Conservation (phyloP, 2,888 invertebrate species). For the Agrypnus murinus region DNA sequence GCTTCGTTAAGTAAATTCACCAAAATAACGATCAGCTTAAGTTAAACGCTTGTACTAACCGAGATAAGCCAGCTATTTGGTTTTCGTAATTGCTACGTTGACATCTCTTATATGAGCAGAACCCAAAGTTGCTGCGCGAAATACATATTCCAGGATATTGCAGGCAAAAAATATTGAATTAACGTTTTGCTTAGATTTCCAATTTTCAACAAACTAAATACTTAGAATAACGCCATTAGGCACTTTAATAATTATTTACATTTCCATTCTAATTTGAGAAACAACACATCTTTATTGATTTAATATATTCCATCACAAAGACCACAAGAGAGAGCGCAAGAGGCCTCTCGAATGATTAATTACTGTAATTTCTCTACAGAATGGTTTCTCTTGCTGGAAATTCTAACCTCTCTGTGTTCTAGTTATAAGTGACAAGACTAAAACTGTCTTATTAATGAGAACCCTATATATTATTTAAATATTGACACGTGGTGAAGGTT, state of each 20-base stretch:
- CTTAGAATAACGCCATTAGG: too few species aligned
- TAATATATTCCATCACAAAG: too few species aligned
- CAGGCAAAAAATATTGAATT: too few species aligned
- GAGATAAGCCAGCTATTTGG: conserved; percentile 4
- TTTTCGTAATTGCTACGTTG: conserved; percentile 1
- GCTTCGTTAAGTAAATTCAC: conserved; percentile 1
- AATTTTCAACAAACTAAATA: too few species aligned
- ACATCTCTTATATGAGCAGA: background rate
- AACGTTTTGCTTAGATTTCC: too few species aligned
- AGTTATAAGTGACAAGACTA: conserved; percentile 4
- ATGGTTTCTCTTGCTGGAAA: background rate
- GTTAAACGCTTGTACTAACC: background rate
- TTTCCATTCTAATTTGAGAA: too few species aligned
- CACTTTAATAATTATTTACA: too few species aligned
- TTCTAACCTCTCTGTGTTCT: background rate
- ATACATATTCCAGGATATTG: too few species aligned
- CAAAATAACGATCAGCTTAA: conserved; percentile 3
- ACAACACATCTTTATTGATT: too few species aligned
- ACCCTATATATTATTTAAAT: conserved; percentile 3
- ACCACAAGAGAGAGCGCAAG: too few species aligned
- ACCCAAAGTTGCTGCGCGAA: too few species aligned
- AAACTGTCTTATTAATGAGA: background rate
- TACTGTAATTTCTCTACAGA: conserved; percentile 2
- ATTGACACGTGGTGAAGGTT: background rate
- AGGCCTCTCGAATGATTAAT: background rate